Evolutionary conservation across 1,140 invertebrate genomes (phyloP), one percentile per base, ranked within the genome.

Genomic region (Phocides pigmalion): DNA sequence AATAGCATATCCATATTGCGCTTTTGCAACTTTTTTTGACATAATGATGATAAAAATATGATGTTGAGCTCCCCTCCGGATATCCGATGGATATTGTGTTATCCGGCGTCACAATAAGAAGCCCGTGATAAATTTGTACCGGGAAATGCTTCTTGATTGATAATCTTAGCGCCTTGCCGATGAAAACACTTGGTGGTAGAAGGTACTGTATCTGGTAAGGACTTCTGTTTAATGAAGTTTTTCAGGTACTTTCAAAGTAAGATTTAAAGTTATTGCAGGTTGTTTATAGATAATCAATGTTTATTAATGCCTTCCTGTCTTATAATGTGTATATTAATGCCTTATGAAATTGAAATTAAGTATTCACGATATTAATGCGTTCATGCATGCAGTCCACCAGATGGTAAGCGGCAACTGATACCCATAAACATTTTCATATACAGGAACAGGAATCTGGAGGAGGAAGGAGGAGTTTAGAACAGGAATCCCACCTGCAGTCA

Each of bases 41-140:
- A 81, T 87, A 87, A 88, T 89, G 86, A 90, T 90, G 84, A 89
- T 88, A 90, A 87, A 90, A 90, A 88, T 88, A 89, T 89, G 84
- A 89, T 87, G 82, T 90, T 74, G 74, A 79, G 76, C 78, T 82
- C 88, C 88, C 86, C 85, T 85, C 81, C 76, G 85, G 88, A 90
- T 90, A 82, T 89, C 88, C 86, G 81, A 71, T 86, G 86, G 86
- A 90, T 90, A 89, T 87, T 86, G 87, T 87, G 79, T 82, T 85
- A 85, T 90, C 84, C 87, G 84, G 71, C 75, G 74, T 77, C 79
- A 90, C 84, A 90, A 88, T 88, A 82, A 88, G 86, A 83, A 70
- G 66, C 80, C 77, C 70, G 72, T 85, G 85, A 89, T 90, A 82
- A 90, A 88, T 90, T 90, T 89, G 86, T 89, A 86, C 83, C 53